Evolutionary conservation across 2,888 invertebrate species (phyloP).

Genomic region (Kuschelorhynchus macadamiae): DNA sequence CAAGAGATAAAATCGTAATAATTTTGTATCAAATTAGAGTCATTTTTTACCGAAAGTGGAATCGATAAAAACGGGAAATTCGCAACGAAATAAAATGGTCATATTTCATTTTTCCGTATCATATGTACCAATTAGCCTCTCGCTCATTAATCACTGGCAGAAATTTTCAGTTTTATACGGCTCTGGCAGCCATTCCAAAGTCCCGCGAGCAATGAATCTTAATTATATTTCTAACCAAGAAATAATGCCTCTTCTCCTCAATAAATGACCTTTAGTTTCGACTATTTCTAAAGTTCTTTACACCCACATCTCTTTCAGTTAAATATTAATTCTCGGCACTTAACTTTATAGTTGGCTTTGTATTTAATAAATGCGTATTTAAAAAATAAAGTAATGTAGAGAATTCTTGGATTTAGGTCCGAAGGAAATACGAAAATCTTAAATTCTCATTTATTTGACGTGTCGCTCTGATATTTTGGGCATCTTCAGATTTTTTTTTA

Average conservation of each 20-base stretch:
- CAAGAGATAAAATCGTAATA: constrained; percentile 23
- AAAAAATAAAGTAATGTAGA: no score
- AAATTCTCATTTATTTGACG: no score
- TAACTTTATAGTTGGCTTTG: no score
- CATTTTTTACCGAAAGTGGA: constrained; percentile 14
- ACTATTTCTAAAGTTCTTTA: not conserved
- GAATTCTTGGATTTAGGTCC: no score
- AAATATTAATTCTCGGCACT: not conserved
- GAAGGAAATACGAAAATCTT: no score
- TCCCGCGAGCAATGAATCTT: constrained; percentile 52
- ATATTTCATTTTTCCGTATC: constrained; percentile 54
- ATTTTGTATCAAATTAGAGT: constrained; percentile 32
- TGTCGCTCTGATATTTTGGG: no score
- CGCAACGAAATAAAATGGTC: constrained; percentile 39
- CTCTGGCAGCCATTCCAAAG: constrained; percentile 32
- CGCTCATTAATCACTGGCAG: constrained; percentile 55
- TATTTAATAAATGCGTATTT: no score
- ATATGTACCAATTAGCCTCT: constrained; percentile 57
- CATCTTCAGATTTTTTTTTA: no score
- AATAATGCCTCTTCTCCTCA: constrained; percentile 22
- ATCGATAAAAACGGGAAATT: constrained; percentile 31
- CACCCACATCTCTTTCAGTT: not conserved
- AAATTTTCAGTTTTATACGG: constrained; percentile 50
- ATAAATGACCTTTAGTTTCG: constrained; percentile 4
- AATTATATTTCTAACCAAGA: constrained; percentile 48